Evolutionary conservation across 1,140 invertebrate species (phyloP).

Genomic region (Eupeodes corollae): DNA sequence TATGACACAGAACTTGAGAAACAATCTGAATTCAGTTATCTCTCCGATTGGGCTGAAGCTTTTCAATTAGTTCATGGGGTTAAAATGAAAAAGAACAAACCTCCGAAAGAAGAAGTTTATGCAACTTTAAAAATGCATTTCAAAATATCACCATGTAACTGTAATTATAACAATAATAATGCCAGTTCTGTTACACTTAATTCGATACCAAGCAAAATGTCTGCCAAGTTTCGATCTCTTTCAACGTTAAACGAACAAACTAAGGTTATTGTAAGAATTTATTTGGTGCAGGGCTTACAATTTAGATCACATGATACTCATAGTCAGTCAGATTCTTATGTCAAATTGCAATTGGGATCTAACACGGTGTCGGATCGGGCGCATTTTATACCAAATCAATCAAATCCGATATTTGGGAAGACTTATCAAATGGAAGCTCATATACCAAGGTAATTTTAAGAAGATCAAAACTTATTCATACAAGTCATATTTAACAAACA

Average conservation of each 20-base stretch:
- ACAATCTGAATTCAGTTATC: constrained; percentile 61
- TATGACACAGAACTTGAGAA: constrained; percentile 64
- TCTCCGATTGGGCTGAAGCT: constrained; percentile 63
- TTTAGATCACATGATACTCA: constrained; percentile 61
- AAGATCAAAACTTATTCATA: no score
- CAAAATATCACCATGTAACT: constrained; percentile 27
- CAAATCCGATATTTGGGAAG: constrained; percentile 78
- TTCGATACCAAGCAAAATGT: constrained; percentile 47
- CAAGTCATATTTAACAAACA: no score
- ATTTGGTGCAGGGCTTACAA: constrained; percentile 58
- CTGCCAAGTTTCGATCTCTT: constrained; percentile 46
- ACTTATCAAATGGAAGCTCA: constrained; percentile 24
- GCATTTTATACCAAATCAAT: constrained; percentile 61
- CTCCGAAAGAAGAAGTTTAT: constrained; percentile 52
- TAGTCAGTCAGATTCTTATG: constrained; percentile 69
- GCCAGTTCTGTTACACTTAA: constrained; percentile 38
- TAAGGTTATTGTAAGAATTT: constrained; percentile 64
- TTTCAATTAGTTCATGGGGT: constrained; percentile 66
- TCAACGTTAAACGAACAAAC: constrained; percentile 39
- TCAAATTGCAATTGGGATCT: constrained; percentile 55
- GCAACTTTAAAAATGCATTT: constrained; percentile 38
- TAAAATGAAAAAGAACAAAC: constrained; percentile 47
- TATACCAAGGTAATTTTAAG: constrained; percentile 16
- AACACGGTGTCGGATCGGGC: constrained; percentile 58
- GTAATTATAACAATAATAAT: constrained; percentile 19